A percentile compares a stretch with the other conserved stretches of the same genome.
Evolutionary conservation across 1,140 invertebrate genomes (phyloP).

Genomic region (Phymorhynchus buccinoides): DNA sequence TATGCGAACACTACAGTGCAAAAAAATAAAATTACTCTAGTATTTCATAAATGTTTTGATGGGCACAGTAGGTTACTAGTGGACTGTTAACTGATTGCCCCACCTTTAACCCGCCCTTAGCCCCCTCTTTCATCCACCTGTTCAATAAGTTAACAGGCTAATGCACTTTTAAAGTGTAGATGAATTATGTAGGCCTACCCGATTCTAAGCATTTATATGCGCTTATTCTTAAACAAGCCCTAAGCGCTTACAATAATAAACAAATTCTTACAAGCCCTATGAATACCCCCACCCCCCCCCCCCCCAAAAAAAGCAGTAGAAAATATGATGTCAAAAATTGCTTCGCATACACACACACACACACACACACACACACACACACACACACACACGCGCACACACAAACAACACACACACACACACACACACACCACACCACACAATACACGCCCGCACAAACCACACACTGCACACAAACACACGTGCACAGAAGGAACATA

Average conservation of each 20-base stretch:
- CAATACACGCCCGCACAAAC: neutral
- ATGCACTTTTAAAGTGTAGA: too few species aligned
- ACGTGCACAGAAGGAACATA: too few species aligned
- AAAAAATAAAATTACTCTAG: neutral
- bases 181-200: too few species aligned
- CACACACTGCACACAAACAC: too few species aligned
- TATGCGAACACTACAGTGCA: neutral
- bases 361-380: constrained; percentile 15
- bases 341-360: neutral
- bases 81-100: neutral
- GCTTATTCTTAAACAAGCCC: too few species aligned
- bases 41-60: neutral
- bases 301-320: neutral
- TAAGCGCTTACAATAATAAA: too few species aligned
- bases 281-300: neutral
- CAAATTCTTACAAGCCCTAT: too few species aligned
- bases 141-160: too few species aligned
- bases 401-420: neutral
- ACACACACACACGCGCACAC: constrained; percentile 25
- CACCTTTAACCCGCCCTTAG: neutral
- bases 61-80: neutral
- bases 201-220: too few species aligned
- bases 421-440: neutral
- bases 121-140: too few species aligned
- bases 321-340: neutral